Conservation (phyloP, 2,113 vertebrate species). For the Misgurnus anguillicaudatus region DNA sequence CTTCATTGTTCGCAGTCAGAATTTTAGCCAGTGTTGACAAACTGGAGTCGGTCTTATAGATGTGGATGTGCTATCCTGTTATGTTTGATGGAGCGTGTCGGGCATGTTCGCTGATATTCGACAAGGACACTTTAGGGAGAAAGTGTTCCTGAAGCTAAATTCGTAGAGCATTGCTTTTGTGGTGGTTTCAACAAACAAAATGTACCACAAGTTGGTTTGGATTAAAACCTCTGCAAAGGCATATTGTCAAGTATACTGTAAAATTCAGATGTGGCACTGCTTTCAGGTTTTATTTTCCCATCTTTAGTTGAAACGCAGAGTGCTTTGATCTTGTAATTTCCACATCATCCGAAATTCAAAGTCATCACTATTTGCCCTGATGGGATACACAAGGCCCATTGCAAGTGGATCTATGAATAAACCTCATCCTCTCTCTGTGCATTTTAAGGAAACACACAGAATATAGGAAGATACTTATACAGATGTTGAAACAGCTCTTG, state of each 20-base stretch:
- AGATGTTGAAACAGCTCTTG: slow-evolving; percentile 22
- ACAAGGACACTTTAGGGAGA: neutral
- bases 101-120: neutral
- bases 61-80: neutral
- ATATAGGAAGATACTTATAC: slow-evolving; percentile 3
- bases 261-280: neutral
- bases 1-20: neutral
- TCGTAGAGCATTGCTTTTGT: too few species aligned
- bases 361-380: neutral
- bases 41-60: neutral
- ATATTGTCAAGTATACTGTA: neutral
- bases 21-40: neutral
- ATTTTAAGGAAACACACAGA: neutral
- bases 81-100: neutral
- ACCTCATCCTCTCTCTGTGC: neutral
- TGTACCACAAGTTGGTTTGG: too few species aligned
- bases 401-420: neutral
- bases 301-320: neutral
- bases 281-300: neutral
- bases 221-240: too few species aligned
- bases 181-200: too few species aligned
- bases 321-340: slow-evolving; percentile 8
- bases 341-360: neutral
- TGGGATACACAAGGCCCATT: neutral
- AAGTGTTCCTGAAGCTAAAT: too few species aligned